A percentile compares a stretch with the other conserved stretches of the same genome.
phyloP scores from a whole-genome alignment of 2,113 vertebrate species.

The Terrapene triunguis region DNA sequence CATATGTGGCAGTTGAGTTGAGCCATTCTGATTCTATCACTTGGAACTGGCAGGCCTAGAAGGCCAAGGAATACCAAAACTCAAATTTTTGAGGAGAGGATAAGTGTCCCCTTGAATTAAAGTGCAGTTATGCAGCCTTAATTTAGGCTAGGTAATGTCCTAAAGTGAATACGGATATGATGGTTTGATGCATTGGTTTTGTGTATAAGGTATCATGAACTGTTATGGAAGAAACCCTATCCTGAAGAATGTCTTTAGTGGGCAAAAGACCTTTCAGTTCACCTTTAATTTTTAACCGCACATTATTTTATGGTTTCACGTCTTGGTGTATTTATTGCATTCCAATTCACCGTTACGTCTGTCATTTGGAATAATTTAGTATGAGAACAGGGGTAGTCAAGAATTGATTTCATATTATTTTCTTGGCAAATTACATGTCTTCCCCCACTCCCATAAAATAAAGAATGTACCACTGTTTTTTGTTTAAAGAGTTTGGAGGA shows the following conservation, averaged over 20 bases:
- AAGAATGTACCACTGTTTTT: conserved; percentile 34
- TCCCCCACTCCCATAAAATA: not conserved
- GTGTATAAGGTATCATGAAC: fast-evolving
- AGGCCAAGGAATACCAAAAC: conserved; percentile 22
- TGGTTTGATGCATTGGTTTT: not conserved
- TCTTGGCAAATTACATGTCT: conserved; percentile 2
- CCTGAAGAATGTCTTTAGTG: not conserved
- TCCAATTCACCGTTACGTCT: not conserved
- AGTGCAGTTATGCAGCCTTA: fast-evolving
- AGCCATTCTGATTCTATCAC: not conserved
- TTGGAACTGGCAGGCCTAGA: not conserved
- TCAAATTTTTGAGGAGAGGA: not conserved
- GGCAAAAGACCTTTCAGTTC: not conserved
- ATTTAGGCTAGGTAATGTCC: fast-evolving
- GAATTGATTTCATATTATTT: conserved; percentile 62
- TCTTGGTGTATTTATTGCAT: not conserved
- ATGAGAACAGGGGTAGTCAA: conserved; percentile 51
- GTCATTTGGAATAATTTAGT: conserved; percentile 37
- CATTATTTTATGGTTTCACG: not conserved
- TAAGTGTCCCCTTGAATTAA: not conserved
- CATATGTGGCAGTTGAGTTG: conserved; percentile 51
- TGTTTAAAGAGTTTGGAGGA: conserved; percentile 15
- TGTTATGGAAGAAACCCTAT: not conserved
- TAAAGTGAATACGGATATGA: fast-evolving
- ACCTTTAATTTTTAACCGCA: not conserved